Conservation (phyloP, 2,797 vertebrate species). For the Otus scops region DNA sequence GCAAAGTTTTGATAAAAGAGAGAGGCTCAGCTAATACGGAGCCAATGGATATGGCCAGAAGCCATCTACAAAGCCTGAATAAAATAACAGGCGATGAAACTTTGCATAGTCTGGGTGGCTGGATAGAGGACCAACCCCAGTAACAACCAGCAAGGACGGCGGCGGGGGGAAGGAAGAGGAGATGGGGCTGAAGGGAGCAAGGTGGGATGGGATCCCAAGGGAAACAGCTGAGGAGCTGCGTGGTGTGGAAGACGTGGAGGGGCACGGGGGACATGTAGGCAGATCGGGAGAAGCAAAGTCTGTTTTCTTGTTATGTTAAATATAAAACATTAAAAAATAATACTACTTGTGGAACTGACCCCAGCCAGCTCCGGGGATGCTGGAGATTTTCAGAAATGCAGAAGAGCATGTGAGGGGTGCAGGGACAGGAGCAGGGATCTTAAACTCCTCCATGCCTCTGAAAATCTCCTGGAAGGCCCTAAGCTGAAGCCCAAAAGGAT, state of each 20-base stretch:
- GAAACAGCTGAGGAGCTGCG: not conserved
- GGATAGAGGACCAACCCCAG: not conserved
- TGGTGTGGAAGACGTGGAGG: not conserved
- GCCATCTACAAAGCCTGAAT: constrained; percentile 35
- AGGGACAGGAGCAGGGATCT: not conserved
- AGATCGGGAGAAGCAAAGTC: not conserved
- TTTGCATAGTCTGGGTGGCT: constrained; percentile 45
- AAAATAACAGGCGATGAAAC: not conserved
- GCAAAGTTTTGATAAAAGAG: not conserved
- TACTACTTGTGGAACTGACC: not conserved
- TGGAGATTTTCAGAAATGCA: not conserved
- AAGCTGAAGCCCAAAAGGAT: not conserved
- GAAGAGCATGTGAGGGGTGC: not conserved
- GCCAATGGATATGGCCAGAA: constrained; percentile 8
- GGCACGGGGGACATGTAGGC: not conserved
- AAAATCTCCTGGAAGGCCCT: not conserved
- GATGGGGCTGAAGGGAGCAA: not conserved
- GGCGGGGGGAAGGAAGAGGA: not conserved
- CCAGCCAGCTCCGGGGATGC: not conserved
- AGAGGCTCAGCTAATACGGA: not conserved
- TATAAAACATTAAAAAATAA: constrained; percentile 52
- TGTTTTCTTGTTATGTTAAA: not conserved
- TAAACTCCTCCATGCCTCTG: not conserved
- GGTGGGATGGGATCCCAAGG: fast-evolving
- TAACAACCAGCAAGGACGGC: not conserved